These are phyloP conservation scores for Trochalopteron elliotii DNA, from an alignment of 2,113 vertebrate genomes.

Conservation along the genomic window DNA sequence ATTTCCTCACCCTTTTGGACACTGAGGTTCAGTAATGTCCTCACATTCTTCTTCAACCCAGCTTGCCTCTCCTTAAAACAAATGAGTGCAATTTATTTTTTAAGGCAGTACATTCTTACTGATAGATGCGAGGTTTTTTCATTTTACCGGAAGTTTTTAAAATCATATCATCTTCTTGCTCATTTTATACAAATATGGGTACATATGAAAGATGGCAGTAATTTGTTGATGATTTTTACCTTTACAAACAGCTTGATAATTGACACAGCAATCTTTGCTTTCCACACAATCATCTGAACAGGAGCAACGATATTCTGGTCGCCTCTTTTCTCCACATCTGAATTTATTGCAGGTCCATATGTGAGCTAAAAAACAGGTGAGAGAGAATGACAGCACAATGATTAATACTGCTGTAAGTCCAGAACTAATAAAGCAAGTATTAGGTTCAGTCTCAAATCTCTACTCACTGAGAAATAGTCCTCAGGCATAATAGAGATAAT, in stretches of 20 bases:
- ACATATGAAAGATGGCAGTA: background rate
- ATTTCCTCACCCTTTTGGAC: slow-evolving; percentile 78
- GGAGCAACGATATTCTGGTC: slow-evolving; percentile 71
- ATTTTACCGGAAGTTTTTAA: background rate
- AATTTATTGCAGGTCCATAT: slow-evolving; percentile 82
- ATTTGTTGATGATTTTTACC: slow-evolving; percentile 41
- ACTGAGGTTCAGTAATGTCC: slow-evolving; percentile 70
- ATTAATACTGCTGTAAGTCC: background rate
- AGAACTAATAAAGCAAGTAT: background rate
- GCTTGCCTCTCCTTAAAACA: slow-evolving; percentile 76
- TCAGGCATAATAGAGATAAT: background rate
- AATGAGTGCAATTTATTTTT: slow-evolving; percentile 38
- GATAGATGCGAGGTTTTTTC: background rate
- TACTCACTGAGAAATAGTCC: background rate
- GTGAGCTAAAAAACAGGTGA: slow-evolving; percentile 53
- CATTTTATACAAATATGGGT: background rate
- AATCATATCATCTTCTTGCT: background rate
- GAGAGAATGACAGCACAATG: background rate
- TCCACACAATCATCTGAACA: slow-evolving; percentile 78
- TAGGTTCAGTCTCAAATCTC: background rate
- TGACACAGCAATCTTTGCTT: slow-evolving; percentile 74
- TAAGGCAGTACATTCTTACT: background rate
- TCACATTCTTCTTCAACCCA: slow-evolving; percentile 80
- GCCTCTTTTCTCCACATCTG: slow-evolving; percentile 80
- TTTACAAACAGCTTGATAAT: slow-evolving; percentile 73